Evolutionary conservation across 1,140 invertebrate species (phyloP).

Genomic region (Oryctes rhinoceros): DNA sequence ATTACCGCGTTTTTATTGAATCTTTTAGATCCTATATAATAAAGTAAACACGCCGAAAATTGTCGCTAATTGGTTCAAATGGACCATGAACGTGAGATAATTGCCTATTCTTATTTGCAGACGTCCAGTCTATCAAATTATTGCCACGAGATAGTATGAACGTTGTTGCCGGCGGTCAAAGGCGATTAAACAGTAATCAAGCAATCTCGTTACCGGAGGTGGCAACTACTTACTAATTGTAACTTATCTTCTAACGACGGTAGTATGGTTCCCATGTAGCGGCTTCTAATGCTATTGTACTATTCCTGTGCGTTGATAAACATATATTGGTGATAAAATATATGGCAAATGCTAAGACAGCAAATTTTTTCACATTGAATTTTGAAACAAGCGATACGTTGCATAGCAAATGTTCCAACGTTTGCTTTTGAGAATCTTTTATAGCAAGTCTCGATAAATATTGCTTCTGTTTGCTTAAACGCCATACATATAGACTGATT

Average conservation of each 20-base stretch:
- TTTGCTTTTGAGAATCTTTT: constrained; percentile 17
- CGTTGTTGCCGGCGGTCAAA: neutral
- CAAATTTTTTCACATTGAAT: too few relatives aligned
- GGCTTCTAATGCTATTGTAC: neutral
- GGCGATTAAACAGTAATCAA: neutral
- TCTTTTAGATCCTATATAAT: constrained; percentile 24
- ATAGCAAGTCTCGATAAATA: neutral
- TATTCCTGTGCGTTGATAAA: neutral
- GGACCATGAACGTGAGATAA: neutral
- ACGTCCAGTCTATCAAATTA: neutral
- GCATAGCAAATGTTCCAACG: constrained; percentile 22
- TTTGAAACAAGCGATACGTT: neutral
- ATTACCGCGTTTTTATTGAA: constrained; percentile 6
- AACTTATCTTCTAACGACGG: neutral
- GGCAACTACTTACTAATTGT: constrained; percentile 16
- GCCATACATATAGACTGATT: neutral
- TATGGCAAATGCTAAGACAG: too few relatives aligned
- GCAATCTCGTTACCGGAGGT: neutral
- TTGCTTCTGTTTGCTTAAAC: constrained; percentile 27
- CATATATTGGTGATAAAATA: neutral
- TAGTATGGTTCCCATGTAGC: too few relatives aligned
- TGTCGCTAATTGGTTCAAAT: constrained; percentile 13
- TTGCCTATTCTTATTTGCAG: neutral
- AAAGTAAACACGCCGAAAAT: constrained; percentile 1
- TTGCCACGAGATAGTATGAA: neutral